Evolutionary conservation across 2,888 invertebrate species (phyloP).

Genomic region (Agriotes lineatus): DNA sequence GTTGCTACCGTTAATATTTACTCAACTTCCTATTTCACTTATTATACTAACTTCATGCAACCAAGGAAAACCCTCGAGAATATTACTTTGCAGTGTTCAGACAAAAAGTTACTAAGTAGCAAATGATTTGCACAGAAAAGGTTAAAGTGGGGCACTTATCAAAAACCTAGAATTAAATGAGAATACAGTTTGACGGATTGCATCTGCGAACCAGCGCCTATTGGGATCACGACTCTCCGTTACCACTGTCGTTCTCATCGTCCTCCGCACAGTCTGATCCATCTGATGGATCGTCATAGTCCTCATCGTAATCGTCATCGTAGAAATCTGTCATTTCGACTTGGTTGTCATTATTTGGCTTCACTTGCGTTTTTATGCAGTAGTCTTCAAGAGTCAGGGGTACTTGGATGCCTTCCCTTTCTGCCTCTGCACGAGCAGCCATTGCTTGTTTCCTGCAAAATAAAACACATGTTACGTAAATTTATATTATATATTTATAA

Average conservation of each 20-base stretch:
- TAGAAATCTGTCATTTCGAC: conserved; percentile 96
- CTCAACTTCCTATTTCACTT: background rate
- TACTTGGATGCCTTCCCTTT: conserved; percentile 96
- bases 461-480: background rate
- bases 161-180: conserved; percentile 15
- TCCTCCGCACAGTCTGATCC: conserved; percentile 82
- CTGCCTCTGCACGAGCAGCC: conserved; percentile 94
- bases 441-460: conserved; percentile 91
- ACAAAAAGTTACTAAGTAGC: background rate
- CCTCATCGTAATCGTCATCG: conserved; percentile 93
- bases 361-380: conserved; percentile 93
- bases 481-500: background rate
- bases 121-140: background rate
- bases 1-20: no score
- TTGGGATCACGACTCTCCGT: conserved; percentile 87
- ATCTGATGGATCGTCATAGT: conserved; percentile 75
- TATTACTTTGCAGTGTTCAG: background rate
- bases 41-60: background rate
- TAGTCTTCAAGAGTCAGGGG: conserved; percentile 98
- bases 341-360: conserved; percentile 83
- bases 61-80: background rate
- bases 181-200: conserved; percentile 37
- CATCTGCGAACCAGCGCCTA: conserved; percentile 20
- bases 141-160: background rate
- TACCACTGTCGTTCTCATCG: conserved; percentile 92